Base-by-base conservation (phyloP, 2,113 vertebrate genomes). In the Nicator chloris region DNA sequence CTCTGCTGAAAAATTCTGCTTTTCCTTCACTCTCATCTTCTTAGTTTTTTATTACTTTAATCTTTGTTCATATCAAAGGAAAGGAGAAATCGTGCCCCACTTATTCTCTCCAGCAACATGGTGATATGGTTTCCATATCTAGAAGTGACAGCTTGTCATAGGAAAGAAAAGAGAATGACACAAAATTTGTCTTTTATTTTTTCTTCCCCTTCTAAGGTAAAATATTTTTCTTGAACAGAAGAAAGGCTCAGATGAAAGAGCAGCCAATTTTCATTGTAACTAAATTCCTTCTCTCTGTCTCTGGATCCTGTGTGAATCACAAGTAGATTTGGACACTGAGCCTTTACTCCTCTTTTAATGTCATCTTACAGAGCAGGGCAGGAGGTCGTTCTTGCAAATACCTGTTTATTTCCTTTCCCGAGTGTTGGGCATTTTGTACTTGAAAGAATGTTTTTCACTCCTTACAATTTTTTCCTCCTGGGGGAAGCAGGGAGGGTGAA, bases 31-130 rank as follows among this genome's bases (percentile, higher is more conserved):
- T 90, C 91, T 87, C 59, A 77, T 93, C 63, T 60, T 93, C 77
- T 81, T 90, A 86, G 90, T 53, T 90, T 89, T 93, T 96, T 95
- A 82, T 91, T 92, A 86, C 88, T 93, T 95, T 95, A 92, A 90
- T 92, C 88, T 96, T 89, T 70, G 78, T 65, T 94, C 81, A 30
- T 90, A 94, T 93, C 50, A 90, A 94, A 94, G 85, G 64, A 90
- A 82, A 82, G 86, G 63, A 84, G 57, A 83, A 93, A 86, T 88
- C 31, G 6, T 92, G 95, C 60, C 71, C 82, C 85, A 77, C 68
- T 95, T 95, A 81, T 68, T 96, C 94, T 93, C 72, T 95, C 54
- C 76, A 96, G 76, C 89, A 88, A 63, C 45, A 64, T 39, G 49
- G 71, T 82, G 88, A 82, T 92, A 82, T 2, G 5, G 71, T 54